Percentiles rank a stretch among this genome's conserved stretches.
phyloP scores from a whole-genome alignment of 2,888 invertebrate genomes.

The Agrochola macilenta region DNA sequence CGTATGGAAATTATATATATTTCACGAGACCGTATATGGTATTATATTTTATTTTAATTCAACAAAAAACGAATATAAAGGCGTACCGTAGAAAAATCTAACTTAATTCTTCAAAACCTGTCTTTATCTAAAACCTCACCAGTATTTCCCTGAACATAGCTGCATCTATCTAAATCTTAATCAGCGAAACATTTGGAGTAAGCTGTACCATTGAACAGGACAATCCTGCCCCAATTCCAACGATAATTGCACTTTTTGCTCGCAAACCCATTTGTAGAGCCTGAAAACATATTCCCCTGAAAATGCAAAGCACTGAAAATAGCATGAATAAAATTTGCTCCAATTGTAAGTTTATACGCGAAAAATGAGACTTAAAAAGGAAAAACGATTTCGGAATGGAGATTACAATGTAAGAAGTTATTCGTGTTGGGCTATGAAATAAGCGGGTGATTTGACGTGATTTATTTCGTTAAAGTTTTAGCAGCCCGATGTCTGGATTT shows the following conservation, averaged over 20 bases:
- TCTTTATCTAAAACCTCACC: not conserved
- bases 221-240: conserved; percentile 15
- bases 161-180: not conserved
- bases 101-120: not conserved
- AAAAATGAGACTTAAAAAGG: conserved; percentile 65
- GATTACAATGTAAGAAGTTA: conserved; percentile 66
- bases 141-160: not conserved
- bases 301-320: conserved; percentile 52
- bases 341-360: conserved; percentile 61
- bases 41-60: too few relatives aligned
- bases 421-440: conserved; percentile 47
- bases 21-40: not conserved
- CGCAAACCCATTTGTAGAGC: conserved; percentile 3
- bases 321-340: conserved; percentile 54
- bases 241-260: conserved; percentile 26
- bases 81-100: not conserved
- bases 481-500: not conserved
- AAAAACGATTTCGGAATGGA: conserved; percentile 67
- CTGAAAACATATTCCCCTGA: conserved; percentile 46
- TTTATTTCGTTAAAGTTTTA: conserved; percentile 13
- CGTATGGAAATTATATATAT: not conserved
- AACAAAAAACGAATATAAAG: too few relatives aligned
- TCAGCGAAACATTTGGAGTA: not conserved
- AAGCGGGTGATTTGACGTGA: conserved; percentile 5
- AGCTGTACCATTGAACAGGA: not conserved